Base-by-base conservation (phyloP, 2,888 invertebrate species). In the Cantharis flavilabris region DNA sequence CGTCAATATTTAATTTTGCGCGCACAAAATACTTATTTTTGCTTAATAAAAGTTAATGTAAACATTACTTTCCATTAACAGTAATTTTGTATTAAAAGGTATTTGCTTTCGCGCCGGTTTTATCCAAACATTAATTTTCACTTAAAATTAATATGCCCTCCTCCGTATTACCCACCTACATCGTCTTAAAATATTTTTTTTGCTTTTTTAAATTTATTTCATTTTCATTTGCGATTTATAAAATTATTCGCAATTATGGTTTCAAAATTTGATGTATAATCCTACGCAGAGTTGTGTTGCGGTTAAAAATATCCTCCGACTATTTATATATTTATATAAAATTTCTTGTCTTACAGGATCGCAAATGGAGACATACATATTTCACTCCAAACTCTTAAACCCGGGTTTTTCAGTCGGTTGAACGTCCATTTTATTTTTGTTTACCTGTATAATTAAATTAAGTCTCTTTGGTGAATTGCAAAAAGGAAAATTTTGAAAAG, bases 61-160 rank as follows among this genome's bases (percentile, higher is more conserved):
- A 73, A 74, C 72, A 75, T 72, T 74, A 71, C 69, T 77, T 72
- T 77, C 74, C 71, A 77, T 72, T 77, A 77, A 72, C 75, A 71
- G 74, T 74, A 23, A 62, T 33, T 14, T 63, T 64, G 71, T 74
- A 77, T 77, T 74, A 71, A 69, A 70, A 74, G 71, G 71, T 77
- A 74, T 77, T 77, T 77, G 74, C 77, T 71, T 72, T 70, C 69
- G 63, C 74, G 69, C 74, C 63, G 64, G 71, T 71, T 77, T 77
- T 74, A 28, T 49, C 62, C 14, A 69, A 76, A 62, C 71, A 72
- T 76, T 76, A 76, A 76, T 76, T 70, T 67, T 67, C 72, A 72
- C 69, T 64, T 65, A 69, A 69, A 76, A 72, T 71, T 76, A 76
- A 76, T 76, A 76, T 71, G 26, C 62, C 72, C 67, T 18, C 62